Evolutionary conservation across 2,113 vertebrate species (phyloP), one percentile per base, ranked within the genome.

Genomic region (Nanorana parkeri): DNA sequence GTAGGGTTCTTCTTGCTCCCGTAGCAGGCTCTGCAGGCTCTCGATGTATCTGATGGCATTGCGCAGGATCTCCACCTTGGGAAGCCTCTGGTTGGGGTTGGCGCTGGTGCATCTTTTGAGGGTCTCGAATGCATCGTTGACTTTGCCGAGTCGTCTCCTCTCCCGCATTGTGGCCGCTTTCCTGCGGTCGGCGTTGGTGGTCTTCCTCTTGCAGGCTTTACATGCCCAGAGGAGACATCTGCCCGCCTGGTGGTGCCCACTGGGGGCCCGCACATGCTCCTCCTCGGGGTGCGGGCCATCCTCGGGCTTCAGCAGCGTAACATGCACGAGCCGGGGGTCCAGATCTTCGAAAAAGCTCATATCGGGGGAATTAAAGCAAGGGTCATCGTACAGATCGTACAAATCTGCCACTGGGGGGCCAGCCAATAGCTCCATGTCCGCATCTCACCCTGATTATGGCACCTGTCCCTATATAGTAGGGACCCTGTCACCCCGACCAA

Each of bases 31-130:
- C 90, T 99, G 98, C 80, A 99, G 94, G 65, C 97, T 96, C 90
- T 99, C 96, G 23, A 99, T 99, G 88, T 99, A 99, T 85, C 96
- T 96, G 90, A 99, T 99, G 88, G 98, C 98, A 15, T 99, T 99
- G 86, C 98, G 94, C 83, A 99, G 94, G 89, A 99, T 99, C 92
- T 99, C 98, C 89, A 99, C 98, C 72, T 99, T 99, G 85, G 98
- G 98, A 86, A 99, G 93, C 81, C 97, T 87, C 92, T 99, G 97
- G 91, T 97, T 99, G 47, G 97, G 97, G 87, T 98, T 99, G 84
- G 94, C 95, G 24, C 95, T 95, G 8, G 97, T 98, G 92, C 96
- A 99, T 64, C 97, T 93, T 91, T 99, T 99, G 81, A 99, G 95
- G 26, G 95, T 97, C 90, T 99, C 98, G 65, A 99, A 99, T 41